Base-by-base conservation (phyloP, 2,113 vertebrate genomes). In the Callipepla squamata region DNA sequence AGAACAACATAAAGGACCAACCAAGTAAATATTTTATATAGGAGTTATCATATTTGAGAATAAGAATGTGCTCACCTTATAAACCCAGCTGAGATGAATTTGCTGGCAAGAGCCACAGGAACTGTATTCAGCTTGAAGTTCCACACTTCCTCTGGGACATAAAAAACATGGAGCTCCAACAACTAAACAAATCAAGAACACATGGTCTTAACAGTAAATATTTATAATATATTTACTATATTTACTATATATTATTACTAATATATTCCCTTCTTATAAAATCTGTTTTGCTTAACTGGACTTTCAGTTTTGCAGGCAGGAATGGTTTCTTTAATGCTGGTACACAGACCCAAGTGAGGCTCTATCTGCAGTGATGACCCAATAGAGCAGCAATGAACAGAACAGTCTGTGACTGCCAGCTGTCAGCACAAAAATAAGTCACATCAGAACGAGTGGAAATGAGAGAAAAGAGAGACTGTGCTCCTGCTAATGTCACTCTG, bases 131-230 rank as follows among this genome's bases (percentile, higher is more conserved):
- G 96, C 91, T 98, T 98, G 93, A 98, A 97, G 92, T 99, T 98
- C 98, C 99, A 99, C 58, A 98, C 97, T 92, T 98, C 98, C 91
- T 98, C 97, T 78, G 99, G 99, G 85, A 99, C 98, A 96, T 96
- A 98, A 95, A 99, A 98, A 84, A 99, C 98, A 96, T 99, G 99
- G 80, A 99, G 98, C 90, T 99, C 99, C 97, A 99, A 91, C 90
- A 98, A 96, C 99, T 99, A 89, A 96, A 97, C 89, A 85, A 67
- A 93, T 62, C 75, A 63, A 96, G 55, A 97, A 80, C 80, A 97
- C 51, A 95, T 59, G 16, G 63, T 61, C 10, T 13, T 58, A 94
- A 81, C 74, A 91, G 92, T 74, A 94, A 65, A 70, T 67, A 42
- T 34, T n/a, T n/a, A n/a, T n/a, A n/a, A n/a, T n/a, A n/a, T n/a